Percentiles rank a stretch among this genome's conserved stretches.
phyloP scores from a whole-genome alignment of 2,888 invertebrate genomes.

The Parasteatoda lunata region DNA sequence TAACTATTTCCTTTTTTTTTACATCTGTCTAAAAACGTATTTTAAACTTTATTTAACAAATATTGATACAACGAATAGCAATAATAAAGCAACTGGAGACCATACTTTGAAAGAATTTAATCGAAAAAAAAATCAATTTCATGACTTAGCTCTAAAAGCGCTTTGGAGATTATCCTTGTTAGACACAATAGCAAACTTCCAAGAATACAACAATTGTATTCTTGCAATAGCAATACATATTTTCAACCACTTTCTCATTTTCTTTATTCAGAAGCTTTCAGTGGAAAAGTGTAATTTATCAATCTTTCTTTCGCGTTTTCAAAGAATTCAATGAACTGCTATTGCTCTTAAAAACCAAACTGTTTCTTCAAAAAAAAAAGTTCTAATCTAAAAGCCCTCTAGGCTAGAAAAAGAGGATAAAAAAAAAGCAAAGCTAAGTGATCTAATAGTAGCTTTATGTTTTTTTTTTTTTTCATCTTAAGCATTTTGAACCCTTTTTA shows the following conservation, averaged over 20 bases:
- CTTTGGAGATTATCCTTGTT: background rate
- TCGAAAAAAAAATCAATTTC: too few relatives aligned
- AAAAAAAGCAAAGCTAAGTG: background rate
- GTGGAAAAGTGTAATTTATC: background rate
- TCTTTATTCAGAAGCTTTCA: background rate
- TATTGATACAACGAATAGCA: too few relatives aligned
- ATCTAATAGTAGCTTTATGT: background rate
- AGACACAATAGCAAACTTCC: background rate
- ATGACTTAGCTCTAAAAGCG: too few relatives aligned
- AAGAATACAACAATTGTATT: background rate
- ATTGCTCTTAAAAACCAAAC: background rate
- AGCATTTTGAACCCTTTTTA: background rate
- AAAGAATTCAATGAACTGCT: constrained; percentile 1
- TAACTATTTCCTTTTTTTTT: too few relatives aligned
- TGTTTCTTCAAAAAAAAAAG: background rate
- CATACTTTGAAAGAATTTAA: too few relatives aligned
- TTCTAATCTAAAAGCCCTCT: background rate
- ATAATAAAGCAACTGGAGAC: too few relatives aligned
- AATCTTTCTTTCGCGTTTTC: background rate
- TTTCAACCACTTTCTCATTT: background rate
- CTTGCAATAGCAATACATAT: background rate
- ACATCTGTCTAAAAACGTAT: too few relatives aligned
- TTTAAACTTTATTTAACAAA: too few relatives aligned
- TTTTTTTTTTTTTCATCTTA: background rate
- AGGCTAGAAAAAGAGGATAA: background rate